phyloP scores from a whole-genome alignment of 2,113 vertebrate genomes.

The Clupea harengus region DNA sequence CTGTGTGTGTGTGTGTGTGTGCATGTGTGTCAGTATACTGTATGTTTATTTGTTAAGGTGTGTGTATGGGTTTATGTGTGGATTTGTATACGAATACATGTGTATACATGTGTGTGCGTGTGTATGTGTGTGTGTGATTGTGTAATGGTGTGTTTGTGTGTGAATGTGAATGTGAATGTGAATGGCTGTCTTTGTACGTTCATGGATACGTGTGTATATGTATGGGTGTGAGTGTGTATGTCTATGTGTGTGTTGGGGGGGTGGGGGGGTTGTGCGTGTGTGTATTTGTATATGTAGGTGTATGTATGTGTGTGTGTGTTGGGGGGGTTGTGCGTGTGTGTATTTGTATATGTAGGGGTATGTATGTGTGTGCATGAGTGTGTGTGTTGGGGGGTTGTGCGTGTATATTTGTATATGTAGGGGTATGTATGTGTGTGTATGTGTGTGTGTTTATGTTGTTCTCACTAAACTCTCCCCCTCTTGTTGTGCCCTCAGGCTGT shows the following conservation, averaged over 20 bases:
- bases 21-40: neutral
- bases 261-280: neutral
- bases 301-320: too few relatives aligned
- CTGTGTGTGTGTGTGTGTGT: neutral
- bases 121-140: neutral
- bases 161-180: neutral
- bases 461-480: neutral
- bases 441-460: neutral
- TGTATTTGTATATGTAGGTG: neutral
- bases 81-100: neutral
- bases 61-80: neutral
- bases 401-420: neutral
- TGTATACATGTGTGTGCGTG: neutral
- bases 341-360: too few relatives aligned
- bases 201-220: too few relatives aligned
- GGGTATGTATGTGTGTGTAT: neutral
- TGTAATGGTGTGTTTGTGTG: neutral
- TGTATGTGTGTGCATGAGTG: neutral
- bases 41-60: neutral
- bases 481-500: constrained; percentile 68
- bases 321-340: too few relatives aligned
- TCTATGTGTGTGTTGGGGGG: neutral
- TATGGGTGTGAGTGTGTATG: neutral
- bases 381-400: neutral
- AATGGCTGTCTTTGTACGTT: too few relatives aligned